Percentiles rank a stretch among this genome's conserved stretches.
phyloP scores from a whole-genome alignment of 2,888 invertebrate species.

The Heteromurus nitidus region DNA sequence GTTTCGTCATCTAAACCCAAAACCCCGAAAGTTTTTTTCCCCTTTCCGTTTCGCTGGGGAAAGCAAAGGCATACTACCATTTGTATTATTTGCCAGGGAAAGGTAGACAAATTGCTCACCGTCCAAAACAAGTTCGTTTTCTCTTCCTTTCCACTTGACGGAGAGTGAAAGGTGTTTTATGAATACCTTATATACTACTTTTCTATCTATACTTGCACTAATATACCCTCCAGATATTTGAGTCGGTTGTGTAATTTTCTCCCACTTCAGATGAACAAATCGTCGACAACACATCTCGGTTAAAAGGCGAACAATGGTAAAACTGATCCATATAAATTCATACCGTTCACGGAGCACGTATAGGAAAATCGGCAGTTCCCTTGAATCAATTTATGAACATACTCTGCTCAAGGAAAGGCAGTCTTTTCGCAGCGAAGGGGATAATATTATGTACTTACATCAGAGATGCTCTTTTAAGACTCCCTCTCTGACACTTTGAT shows the following conservation, averaged over 20 bases:
- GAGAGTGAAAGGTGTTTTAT: no score
- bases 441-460: no score
- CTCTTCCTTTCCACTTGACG: no score
- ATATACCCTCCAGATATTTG: slow-evolving; percentile 30
- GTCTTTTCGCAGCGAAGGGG: no score
- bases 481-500: no score
- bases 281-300: neutral
- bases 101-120: slow-evolving; percentile 4
- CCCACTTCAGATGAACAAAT: neutral
- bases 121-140: neutral
- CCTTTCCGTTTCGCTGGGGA: neutral
- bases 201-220: no score
- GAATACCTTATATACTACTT: no score
- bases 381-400: neutral
- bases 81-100: neutral
- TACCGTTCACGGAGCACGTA: slow-evolving; percentile 13
- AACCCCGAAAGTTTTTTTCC: neutral
- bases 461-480: no score
- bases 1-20: neutral
- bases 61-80: neutral
- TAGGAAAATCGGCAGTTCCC: slow-evolving; percentile 6
- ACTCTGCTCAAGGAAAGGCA: neutral
- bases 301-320: neutral
- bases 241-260: no score
- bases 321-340: neutral